Evolutionary conservation across 2,888 invertebrate species (phyloP).

Genomic region (Pseudococcus longispinus): DNA sequence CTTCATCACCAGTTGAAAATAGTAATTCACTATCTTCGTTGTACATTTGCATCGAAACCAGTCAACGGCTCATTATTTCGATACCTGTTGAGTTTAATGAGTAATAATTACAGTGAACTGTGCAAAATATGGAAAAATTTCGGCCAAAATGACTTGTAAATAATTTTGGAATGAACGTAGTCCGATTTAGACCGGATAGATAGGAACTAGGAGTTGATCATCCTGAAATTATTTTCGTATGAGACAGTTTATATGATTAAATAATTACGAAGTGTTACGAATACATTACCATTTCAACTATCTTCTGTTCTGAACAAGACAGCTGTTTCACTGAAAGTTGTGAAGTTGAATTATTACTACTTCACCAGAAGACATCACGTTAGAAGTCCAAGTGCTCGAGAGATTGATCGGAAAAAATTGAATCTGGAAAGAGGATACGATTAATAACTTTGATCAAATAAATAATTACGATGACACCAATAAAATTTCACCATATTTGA

Average conservation of each 20-base stretch:
- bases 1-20: constrained; percentile 28
- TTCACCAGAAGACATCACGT: not conserved
- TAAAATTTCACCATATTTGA: not conserved
- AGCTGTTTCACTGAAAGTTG: not conserved
- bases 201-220: too few species aligned
- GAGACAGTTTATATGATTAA: not conserved
- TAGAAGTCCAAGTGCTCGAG: not conserved
- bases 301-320: not conserved
- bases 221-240: not conserved
- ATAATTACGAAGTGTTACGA: not conserved
- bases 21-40: constrained; percentile 48
- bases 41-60: constrained; percentile 21
- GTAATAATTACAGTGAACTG: too few species aligned
- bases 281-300: not conserved
- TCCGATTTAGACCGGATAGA: too few species aligned
- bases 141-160: too few species aligned
- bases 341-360: not conserved
- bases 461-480: not conserved
- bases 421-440: not conserved
- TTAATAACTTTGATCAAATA: not conserved
- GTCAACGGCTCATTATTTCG: not conserved
- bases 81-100: not conserved
- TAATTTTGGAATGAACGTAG: too few species aligned
- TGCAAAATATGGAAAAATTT: not conserved
- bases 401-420: not conserved